Conservation (phyloP, 2,113 vertebrate genomes). For the Murina feae region DNA sequence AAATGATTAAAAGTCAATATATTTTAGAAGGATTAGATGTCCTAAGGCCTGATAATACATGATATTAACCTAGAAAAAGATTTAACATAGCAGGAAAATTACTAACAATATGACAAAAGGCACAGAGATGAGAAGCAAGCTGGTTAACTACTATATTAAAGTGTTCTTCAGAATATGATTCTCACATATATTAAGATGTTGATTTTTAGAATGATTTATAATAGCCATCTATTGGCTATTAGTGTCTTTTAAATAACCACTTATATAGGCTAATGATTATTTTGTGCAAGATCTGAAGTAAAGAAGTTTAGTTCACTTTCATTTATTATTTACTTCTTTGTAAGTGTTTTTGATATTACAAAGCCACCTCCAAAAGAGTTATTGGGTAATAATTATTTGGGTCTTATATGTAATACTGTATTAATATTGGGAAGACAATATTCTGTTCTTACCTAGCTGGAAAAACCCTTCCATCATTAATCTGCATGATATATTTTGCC, state of each 20-base stretch:
- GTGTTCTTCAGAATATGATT: constrained; percentile 21
- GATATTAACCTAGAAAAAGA: background rate
- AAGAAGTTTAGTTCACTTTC: constrained; percentile 55
- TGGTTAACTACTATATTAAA: background rate
- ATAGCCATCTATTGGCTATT: constrained; percentile 23
- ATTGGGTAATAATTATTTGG: constrained; percentile 56
- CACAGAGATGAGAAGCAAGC: background rate
- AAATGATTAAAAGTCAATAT: background rate
- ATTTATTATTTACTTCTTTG: constrained; percentile 53
- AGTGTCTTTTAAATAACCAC: constrained; percentile 42
- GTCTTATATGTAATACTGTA: constrained; percentile 28
- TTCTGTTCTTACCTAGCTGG: constrained; percentile 33
- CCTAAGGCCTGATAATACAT: background rate
- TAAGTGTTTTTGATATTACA: constrained; percentile 43
- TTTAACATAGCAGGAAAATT: background rate
- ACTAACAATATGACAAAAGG: background rate
- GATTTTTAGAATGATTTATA: constrained; percentile 32
- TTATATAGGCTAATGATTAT: constrained; percentile 42
- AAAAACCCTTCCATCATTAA: constrained; percentile 41
- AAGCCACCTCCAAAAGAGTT: constrained; percentile 57
- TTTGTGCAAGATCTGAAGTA: constrained; percentile 37
- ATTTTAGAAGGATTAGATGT: background rate
- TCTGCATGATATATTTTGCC: constrained; percentile 54
- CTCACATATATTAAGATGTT: constrained; percentile 39
- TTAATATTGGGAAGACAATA: constrained; percentile 52